phyloP scores from a whole-genome alignment of 2,797 vertebrate genomes.

The Gymnodraco acuticeps region DNA sequence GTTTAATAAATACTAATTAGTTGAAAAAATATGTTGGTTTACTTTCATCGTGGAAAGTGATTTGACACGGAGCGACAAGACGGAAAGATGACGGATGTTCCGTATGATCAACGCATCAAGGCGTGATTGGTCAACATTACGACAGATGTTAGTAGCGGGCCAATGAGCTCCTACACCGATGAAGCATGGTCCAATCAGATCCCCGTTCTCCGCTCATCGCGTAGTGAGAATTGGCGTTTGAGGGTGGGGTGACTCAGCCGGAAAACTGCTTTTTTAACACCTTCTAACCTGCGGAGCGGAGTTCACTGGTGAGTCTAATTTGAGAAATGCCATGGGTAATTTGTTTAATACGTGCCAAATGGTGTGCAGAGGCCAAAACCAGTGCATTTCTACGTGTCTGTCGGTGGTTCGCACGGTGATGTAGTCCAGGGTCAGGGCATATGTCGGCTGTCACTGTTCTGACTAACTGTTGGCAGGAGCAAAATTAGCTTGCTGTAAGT shows the following conservation, averaged over 20 bases:
- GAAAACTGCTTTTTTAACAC: conserved; percentile 77
- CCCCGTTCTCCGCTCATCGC: conserved; percentile 10
- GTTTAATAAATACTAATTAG: background rate
- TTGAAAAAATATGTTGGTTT: background rate
- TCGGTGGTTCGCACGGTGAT: conserved; percentile 26
- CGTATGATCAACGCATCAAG: conserved; percentile 71
- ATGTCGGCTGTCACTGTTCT: conserved; percentile 65
- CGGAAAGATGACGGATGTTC: conserved; percentile 39
- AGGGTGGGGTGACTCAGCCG: conserved; percentile 84
- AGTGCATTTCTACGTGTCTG: conserved; percentile 1
- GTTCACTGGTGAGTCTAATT: conserved; percentile 78
- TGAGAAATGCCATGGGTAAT: background rate
- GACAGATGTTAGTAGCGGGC: conserved; percentile 36
- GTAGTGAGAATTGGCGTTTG: conserved; percentile 60
- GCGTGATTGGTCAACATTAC: conserved; percentile 58
- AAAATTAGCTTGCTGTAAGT: conserved; percentile 50
- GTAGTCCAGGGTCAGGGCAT: conserved; percentile 54
- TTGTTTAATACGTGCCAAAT: background rate
- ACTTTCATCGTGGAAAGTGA: conserved; percentile 18
- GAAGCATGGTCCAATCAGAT: conserved; percentile 59
- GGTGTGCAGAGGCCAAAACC: background rate
- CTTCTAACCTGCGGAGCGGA: conserved; percentile 69
- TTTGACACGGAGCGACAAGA: conserved; percentile 22
- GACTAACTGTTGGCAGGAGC: conserved; percentile 51
- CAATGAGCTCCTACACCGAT: conserved; percentile 59